phyloP scores from a whole-genome alignment of 2,797 vertebrate genomes.

The Odontamblyopus lacepedii region DNA sequence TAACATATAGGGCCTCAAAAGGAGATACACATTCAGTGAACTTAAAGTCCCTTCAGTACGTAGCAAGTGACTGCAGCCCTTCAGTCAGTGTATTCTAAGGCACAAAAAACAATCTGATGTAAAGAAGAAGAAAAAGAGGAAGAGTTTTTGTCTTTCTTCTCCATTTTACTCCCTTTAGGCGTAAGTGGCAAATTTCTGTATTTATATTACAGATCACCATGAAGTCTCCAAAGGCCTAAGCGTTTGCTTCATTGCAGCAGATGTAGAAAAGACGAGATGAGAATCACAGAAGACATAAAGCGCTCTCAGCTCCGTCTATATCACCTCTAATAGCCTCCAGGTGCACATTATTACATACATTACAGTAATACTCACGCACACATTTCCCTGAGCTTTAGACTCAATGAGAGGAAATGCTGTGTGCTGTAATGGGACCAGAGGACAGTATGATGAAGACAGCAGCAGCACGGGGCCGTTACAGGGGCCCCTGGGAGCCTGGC shows the following conservation, averaged over 20 bases:
- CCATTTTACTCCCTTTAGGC: neutral
- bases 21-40: too few species aligned
- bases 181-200: neutral
- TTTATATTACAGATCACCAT: neutral
- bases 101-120: too few species aligned
- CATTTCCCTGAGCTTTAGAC: neutral
- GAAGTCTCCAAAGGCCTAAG: neutral
- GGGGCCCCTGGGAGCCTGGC: neutral
- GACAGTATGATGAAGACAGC: neutral
- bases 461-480: neutral
- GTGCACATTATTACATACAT: conserved; percentile 8
- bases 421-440: neutral
- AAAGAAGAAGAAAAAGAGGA: too few species aligned
- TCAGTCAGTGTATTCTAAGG: too few species aligned
- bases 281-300: neutral
- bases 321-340: neutral
- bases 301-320: neutral
- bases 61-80: too few species aligned
- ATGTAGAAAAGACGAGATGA: neutral
- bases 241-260: too few species aligned
- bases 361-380: neutral
- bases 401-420: neutral
- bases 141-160: neutral
- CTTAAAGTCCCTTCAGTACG: too few species aligned
- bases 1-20: too few species aligned